Conservation (phyloP, 2,888 invertebrate species). For the Cistogaster globosa region DNA sequence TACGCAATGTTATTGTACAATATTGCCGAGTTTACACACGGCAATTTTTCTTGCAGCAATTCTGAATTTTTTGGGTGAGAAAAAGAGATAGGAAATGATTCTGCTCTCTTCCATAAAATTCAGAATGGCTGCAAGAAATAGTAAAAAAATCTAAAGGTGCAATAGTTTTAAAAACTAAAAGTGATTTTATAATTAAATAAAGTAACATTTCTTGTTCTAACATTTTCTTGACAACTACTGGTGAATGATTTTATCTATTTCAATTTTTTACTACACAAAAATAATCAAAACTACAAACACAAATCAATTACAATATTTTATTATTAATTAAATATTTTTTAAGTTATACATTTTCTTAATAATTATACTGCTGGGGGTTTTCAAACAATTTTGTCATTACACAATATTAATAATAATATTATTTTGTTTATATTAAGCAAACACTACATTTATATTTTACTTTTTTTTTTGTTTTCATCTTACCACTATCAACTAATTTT, state of each 20-base stretch:
- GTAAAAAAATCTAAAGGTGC: neutral
- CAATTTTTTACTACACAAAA: constrained; percentile 15
- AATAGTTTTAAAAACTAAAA: constrained; percentile 4
- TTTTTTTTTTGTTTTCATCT: neutral
- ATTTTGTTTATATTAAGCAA: constrained; percentile 37
- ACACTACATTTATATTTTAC: constrained; percentile 49
- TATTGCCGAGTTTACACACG: too few species aligned
- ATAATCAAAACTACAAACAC: constrained; percentile 44
- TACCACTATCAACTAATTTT: neutral
- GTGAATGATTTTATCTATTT: neutral
- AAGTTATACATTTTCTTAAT: constrained; percentile 35
- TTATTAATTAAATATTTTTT: constrained; percentile 43
- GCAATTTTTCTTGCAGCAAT: too few species aligned
- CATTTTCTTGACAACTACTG: constrained; percentile 2
- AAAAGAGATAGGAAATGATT: too few species aligned
- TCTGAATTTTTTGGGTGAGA: too few species aligned
- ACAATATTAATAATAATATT: neutral
- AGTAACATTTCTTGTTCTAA: constrained; percentile 19
- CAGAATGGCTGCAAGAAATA: too few species aligned
- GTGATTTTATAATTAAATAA: neutral
- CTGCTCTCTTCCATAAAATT: too few species aligned
- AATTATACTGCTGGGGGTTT: constrained; percentile 36
- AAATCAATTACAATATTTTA: constrained; percentile 40
- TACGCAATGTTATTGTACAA: neutral
- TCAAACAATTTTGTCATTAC: neutral